A percentile compares a stretch with the other conserved stretches of the same genome.
Conservation (phyloP, 1,140 invertebrate species). For the Drosophila truncata region DNA sequence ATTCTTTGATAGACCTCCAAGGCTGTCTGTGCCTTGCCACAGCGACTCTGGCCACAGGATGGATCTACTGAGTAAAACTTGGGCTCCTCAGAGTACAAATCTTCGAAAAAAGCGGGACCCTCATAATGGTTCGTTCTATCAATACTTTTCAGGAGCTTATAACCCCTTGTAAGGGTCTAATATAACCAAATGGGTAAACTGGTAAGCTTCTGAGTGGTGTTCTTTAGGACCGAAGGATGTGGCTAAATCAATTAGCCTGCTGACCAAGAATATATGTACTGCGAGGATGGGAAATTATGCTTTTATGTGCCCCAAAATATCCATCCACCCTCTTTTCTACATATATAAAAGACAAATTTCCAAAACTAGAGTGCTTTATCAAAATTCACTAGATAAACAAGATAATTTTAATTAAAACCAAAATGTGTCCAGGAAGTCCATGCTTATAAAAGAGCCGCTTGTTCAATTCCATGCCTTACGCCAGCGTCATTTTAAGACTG, state of each 20-base stretch:
- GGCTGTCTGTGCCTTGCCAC: slow-evolving; percentile 51
- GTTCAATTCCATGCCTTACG: neutral
- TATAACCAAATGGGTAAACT: too few species aligned
- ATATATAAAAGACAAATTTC: neutral
- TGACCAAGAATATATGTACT: too few species aligned
- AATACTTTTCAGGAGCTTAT: too few species aligned
- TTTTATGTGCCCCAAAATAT: too few species aligned
- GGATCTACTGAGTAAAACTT: neutral
- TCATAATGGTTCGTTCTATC: slow-evolving; percentile 18
- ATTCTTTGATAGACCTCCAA: slow-evolving; percentile 57
- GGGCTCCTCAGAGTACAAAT: slow-evolving; percentile 1
- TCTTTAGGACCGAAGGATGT: too few species aligned
- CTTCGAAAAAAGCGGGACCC: neutral
- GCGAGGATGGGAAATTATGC: too few species aligned
- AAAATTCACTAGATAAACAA: neutral
- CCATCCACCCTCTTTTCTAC: too few species aligned
- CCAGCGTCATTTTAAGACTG: slow-evolving; percentile 7
- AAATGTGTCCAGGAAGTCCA: neutral
- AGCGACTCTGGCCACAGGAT: slow-evolving; percentile 52
- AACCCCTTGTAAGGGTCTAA: too few species aligned
- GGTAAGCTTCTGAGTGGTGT: too few species aligned
- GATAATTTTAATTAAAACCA: neutral
- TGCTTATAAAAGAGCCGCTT: neutral
- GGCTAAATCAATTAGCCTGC: too few species aligned
- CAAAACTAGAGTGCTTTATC: neutral